These are phyloP conservation scores for Xyliphius kryptos DNA, from an alignment of 2,113 vertebrate genomes.

Conservation along the genomic window DNA sequence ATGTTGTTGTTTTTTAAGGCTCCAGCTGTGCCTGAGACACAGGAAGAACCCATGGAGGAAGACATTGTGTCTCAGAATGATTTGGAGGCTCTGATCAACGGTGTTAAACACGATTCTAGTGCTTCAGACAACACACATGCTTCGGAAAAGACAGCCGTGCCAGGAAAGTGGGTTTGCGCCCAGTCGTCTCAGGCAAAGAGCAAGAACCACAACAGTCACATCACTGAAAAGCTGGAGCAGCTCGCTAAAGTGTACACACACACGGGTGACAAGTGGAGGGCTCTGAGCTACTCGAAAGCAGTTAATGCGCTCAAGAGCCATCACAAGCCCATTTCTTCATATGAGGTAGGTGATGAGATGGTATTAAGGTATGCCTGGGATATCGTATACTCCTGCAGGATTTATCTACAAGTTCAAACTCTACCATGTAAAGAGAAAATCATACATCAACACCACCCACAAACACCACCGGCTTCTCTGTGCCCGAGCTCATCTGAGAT, in stretches of 20 bases:
- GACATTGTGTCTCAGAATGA: slow-evolving; percentile 72
- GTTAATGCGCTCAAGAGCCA: slow-evolving; percentile 92
- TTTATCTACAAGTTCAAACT: too few relatives aligned
- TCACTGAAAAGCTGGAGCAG: slow-evolving; percentile 93
- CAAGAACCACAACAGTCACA: slow-evolving; percentile 79
- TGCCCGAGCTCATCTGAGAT: too few relatives aligned
- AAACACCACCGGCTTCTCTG: too few relatives aligned
- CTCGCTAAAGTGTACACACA: slow-evolving; percentile 87
- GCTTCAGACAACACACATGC: slow-evolving; percentile 29
- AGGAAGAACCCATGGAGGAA: slow-evolving; percentile 71
- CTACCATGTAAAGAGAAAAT: too few relatives aligned
- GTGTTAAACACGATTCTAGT: slow-evolving; percentile 57
- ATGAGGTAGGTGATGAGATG: slow-evolving; percentile 70
- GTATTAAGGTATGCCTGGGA: too few relatives aligned
- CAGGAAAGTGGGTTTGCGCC: slow-evolving; percentile 89
- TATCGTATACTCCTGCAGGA: too few relatives aligned
- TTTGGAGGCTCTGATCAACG: slow-evolving; percentile 79
- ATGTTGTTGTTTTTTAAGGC: too few relatives aligned
- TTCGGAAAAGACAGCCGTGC: slow-evolving; percentile 29
- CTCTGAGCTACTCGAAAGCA: slow-evolving; percentile 85
- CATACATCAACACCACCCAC: too few relatives aligned
- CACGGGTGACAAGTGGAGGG: slow-evolving; percentile 91
- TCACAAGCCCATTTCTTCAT: slow-evolving; percentile 80
- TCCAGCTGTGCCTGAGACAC: slow-evolving; percentile 54
- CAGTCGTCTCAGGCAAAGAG: slow-evolving; percentile 82